phyloP scores from a whole-genome alignment of 2,888 invertebrate genomes.

The Molorchus minor region DNA sequence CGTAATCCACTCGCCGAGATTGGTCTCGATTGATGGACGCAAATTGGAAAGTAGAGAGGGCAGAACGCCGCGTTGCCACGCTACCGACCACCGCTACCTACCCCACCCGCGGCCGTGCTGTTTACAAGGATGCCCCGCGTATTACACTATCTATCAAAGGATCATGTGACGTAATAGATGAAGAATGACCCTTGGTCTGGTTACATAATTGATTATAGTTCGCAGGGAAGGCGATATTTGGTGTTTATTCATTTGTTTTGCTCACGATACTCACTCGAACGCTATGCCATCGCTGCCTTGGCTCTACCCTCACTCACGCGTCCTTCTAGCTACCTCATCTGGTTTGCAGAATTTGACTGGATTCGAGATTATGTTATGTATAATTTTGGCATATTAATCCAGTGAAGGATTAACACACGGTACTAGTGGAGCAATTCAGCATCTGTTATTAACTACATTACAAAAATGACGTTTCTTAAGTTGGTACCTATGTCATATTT shows the following conservation, averaged over 20 bases:
- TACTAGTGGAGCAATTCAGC: no score
- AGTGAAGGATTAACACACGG: no score
- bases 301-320: no score
- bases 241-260: constrained; percentile 12
- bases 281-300: no score
- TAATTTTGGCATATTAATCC: no score
- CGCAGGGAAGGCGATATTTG: constrained; percentile 32
- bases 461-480: no score
- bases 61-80: constrained; percentile 51
- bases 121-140: constrained; percentile 49
- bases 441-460: no score
- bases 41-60: constrained; percentile 70
- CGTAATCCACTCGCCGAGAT: constrained; percentile 76
- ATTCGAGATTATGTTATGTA: no score
- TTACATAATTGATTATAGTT: constrained; percentile 50
- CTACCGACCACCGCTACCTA: constrained; percentile 39
- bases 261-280: not conserved
- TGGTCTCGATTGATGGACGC: constrained; percentile 76
- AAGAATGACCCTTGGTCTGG: constrained; percentile 42
- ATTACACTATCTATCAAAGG: constrained; percentile 54
- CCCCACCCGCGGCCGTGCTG: constrained; percentile 38
- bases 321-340: no score
- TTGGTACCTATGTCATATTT: no score
- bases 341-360: no score
- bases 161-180: constrained; percentile 52